Percentiles rank a stretch among this genome's conserved stretches.
phyloP scores from a whole-genome alignment of 2,888 invertebrate genomes.

The Torymus auratus region DNA sequence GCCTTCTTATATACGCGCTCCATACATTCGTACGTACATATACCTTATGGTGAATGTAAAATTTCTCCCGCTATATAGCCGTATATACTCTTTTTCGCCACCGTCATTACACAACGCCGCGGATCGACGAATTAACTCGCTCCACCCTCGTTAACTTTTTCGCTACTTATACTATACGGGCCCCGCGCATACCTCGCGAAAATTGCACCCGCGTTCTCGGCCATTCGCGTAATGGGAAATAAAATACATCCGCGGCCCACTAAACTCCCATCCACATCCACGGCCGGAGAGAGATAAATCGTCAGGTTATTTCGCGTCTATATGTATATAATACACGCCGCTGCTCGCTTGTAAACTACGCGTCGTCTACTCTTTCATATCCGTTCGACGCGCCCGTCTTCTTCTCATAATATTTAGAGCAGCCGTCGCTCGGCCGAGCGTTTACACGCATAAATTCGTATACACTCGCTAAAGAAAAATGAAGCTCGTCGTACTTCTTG shows the following conservation, averaged over 20 bases:
- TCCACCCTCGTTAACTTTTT: conserved; percentile 4
- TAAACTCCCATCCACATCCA: not conserved
- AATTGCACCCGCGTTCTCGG: conserved; percentile 10
- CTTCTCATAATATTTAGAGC: too few species aligned
- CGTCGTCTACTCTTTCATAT: too few species aligned
- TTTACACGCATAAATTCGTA: too few species aligned
- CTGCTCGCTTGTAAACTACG: too few species aligned
- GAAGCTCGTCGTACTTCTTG: too few species aligned
- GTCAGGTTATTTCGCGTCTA: conserved; percentile 23
- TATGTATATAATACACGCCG: not conserved
- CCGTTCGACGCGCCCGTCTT: too few species aligned
- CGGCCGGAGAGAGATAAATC: conserved; percentile 8
- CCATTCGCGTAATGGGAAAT: conserved; percentile 43
- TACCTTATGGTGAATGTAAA: too few species aligned
- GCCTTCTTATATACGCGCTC: not conserved
- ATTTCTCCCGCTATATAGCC: too few species aligned
- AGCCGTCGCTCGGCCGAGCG: too few species aligned
- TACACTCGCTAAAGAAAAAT: too few species aligned
- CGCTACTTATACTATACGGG: not conserved
- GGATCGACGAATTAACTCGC: not conserved
- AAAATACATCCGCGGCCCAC: conserved; percentile 44
- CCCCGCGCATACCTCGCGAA: not conserved
- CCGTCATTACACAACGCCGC: too few species aligned
- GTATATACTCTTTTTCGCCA: too few species aligned
- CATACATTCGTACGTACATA: not conserved